Percentiles rank a stretch among this genome's conserved stretches.
phyloP scores from a whole-genome alignment of 2,888 invertebrate genomes.

The Drosophila nigritarsus region DNA sequence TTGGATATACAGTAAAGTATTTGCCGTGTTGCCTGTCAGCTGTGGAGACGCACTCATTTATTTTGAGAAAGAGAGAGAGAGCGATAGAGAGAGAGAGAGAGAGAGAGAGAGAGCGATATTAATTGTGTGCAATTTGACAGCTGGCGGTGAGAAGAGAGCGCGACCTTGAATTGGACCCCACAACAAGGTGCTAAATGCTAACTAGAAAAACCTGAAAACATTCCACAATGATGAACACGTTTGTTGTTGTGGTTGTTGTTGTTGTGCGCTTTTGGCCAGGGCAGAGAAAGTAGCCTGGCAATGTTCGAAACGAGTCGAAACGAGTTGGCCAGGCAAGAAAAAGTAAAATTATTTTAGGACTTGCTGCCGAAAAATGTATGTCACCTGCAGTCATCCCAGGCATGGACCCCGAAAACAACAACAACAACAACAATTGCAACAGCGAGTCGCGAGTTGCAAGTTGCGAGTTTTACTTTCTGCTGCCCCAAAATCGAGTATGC shows the following conservation, averaged over 20 bases:
- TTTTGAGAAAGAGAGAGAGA: background rate
- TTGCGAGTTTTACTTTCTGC: slow-evolving; percentile 67
- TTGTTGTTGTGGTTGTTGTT: slow-evolving; percentile 12
- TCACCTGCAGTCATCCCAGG: slow-evolving; percentile 68
- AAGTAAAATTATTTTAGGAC: slow-evolving; percentile 78
- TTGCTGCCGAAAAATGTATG: slow-evolving; percentile 67
- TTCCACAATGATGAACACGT: slow-evolving; percentile 24
- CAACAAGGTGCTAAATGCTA: slow-evolving; percentile 61
- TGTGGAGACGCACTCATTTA: background rate
- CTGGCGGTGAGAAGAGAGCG: slow-evolving; percentile 33
- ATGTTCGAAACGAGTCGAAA: slow-evolving; percentile 37
- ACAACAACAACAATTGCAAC: slow-evolving; percentile 9
- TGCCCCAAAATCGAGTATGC: slow-evolving; percentile 62
- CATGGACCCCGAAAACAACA: slow-evolving; percentile 19
- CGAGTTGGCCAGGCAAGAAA: slow-evolving; percentile 66
- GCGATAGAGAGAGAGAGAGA: background rate
- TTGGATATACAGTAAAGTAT: background rate
- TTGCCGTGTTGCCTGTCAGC: slow-evolving; percentile 1
- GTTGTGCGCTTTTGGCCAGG: slow-evolving; percentile 37
- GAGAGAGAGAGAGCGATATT: background rate
- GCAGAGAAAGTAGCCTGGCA: slow-evolving; percentile 67
- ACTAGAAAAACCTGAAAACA: slow-evolving; percentile 59
- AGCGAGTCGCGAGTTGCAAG: slow-evolving; percentile 33
- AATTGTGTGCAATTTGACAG: slow-evolving; percentile 15
- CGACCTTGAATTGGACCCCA: slow-evolving; percentile 67